Percentiles rank a stretch among this genome's conserved stretches.
phyloP scores from a whole-genome alignment of 2,113 vertebrate species.

The Ictalurus furcatus region DNA sequence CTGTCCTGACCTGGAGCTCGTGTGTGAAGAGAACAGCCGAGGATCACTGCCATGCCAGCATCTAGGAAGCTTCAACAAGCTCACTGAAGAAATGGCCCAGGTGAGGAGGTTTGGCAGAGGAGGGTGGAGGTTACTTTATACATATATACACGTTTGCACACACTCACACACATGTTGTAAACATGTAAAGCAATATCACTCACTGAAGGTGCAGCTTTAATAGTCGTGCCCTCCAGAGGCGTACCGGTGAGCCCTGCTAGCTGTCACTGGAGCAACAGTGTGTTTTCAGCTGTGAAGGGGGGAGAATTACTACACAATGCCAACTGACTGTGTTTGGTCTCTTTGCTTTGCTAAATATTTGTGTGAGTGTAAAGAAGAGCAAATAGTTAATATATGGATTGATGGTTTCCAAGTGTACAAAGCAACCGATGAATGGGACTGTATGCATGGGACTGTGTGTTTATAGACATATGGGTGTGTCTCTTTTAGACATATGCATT shows the following conservation, averaged over 20 bases:
- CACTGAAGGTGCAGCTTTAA: slow-evolving; percentile 5
- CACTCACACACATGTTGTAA: slow-evolving; percentile 16
- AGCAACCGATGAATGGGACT: neutral
- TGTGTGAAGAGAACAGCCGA: slow-evolving; percentile 30
- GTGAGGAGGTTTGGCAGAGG: slow-evolving; percentile 41
- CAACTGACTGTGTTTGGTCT: neutral
- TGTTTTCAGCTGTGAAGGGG: slow-evolving; percentile 10
- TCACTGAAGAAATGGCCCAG: slow-evolving; percentile 60
- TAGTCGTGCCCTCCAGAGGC: neutral
- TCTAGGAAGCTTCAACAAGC: slow-evolving; percentile 41
- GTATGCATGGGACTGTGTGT: neutral
- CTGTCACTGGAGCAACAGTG: slow-evolving; percentile 39
- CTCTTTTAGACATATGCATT: neutral
- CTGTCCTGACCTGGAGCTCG: slow-evolving; percentile 17
- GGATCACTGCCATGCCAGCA: slow-evolving; percentile 47
- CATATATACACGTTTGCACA: neutral
- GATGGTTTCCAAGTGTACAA: neutral
- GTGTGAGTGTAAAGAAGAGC: neutral
- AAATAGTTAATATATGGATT: neutral
- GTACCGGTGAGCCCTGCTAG: slow-evolving; percentile 27
- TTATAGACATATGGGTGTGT: slow-evolving; percentile 7
- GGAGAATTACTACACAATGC: slow-evolving; percentile 1
- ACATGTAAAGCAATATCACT: slow-evolving; percentile 18
- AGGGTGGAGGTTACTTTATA: neutral
- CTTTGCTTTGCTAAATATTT: neutral